Evolutionary conservation across 2,113 vertebrate genomes (phyloP), one percentile per base, ranked within the genome.

Genomic region (Cichladusa arquata): DNA sequence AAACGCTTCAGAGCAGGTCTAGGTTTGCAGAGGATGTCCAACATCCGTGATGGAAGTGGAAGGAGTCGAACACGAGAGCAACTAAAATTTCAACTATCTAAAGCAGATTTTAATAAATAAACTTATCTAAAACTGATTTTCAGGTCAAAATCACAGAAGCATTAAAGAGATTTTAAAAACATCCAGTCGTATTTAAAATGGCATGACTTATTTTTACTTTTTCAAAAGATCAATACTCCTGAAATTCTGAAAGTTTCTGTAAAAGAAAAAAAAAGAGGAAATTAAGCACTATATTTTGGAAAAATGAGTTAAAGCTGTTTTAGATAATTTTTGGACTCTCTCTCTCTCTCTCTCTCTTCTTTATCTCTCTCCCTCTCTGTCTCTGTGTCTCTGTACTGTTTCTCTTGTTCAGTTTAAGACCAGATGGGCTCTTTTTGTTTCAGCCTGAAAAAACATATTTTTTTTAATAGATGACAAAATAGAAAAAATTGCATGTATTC

Each of bases 341-440:
- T 17, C 5, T 47, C 45, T 47, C 20, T 47, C 24, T 26, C 44
- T 25, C 19, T 23, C 8, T 40, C 16, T 19, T 29, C 50, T 53
- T 15, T 53, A 4, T 38, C 33, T 45, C 7, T 50, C 16, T 38
- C 16, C 20, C 9, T 36, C 29, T 31, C 28, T 31, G 9, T 61
- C 33, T 36, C 8, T 50, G 12, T 36, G 8, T 38, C 9, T 80
- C 26, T 29, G 9, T 24, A 25, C 10, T 42, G 12, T 7, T 2
- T 53, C 8, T 53, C 6, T 42, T 33, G 9, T 76, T 91, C 31
- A 54, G 18, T 50, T 73, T 9, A 40, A 36, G 29, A 50, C 11
- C 5, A 42, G 19, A 42, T 31, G 1, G 4, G 2, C 1, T 22
- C 0, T 42, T 71, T 65, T 65, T 57, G 11, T 45, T 76, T 53